Evolutionary conservation across 2,888 invertebrate species (phyloP).

Genomic region (Agrypnus murinus): DNA sequence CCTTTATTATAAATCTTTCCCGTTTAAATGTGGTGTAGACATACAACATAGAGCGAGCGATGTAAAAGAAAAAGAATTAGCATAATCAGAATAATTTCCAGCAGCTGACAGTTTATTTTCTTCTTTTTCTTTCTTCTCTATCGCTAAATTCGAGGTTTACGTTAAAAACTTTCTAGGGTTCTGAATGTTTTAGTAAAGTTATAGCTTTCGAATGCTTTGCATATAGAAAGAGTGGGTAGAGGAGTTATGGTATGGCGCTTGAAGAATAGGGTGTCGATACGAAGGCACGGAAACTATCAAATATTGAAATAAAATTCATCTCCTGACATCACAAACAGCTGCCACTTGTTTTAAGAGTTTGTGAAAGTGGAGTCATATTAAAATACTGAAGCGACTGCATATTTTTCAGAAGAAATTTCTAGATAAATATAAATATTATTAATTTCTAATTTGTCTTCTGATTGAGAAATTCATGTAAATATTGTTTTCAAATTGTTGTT

Average conservation of each 20-base stretch:
- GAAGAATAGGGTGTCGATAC: slow-evolving; percentile 61
- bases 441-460: too few species aligned
- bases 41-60: slow-evolving; percentile 65
- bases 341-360: slow-evolving; percentile 73
- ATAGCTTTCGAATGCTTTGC: slow-evolving; percentile 71
- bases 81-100: slow-evolving; percentile 79
- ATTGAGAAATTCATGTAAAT: too few species aligned
- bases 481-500: too few species aligned
- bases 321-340: slow-evolving; percentile 72
- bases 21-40: slow-evolving; percentile 66
- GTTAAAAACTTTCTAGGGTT: slow-evolving; percentile 70
- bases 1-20: slow-evolving; percentile 63
- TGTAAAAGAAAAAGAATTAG: slow-evolving; percentile 75
- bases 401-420: not conserved
- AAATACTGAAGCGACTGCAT: slow-evolving; percentile 61
- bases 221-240: slow-evolving; percentile 67
- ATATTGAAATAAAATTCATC: slow-evolving; percentile 74
- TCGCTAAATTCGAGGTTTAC: slow-evolving; percentile 62
- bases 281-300: slow-evolving; percentile 71
- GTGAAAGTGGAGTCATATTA: slow-evolving; percentile 72
- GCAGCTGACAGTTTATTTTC: slow-evolving; percentile 77
- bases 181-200: slow-evolving; percentile 71
- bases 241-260: slow-evolving; percentile 58
- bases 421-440: slow-evolving; percentile 9
- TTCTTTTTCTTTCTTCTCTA: slow-evolving; percentile 71